Evolutionary conservation across 1,140 invertebrate genomes (phyloP).

Genomic region (Cherax quadricarinatus): DNA sequence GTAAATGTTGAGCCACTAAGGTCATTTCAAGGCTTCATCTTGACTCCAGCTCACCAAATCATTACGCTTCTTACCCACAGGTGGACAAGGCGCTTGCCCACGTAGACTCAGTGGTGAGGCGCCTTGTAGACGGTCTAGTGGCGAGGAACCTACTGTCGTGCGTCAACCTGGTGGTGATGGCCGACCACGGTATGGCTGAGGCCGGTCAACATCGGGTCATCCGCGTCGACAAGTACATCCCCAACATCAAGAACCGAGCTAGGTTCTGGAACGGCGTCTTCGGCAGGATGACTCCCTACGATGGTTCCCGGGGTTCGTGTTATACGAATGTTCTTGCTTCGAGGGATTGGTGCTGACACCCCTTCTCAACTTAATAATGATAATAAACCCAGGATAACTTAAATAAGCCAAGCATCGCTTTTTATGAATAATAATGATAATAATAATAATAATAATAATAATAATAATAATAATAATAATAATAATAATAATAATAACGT

Average conservation of each 20-base stretch:
- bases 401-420: conserved; percentile 19
- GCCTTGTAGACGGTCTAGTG: conserved; percentile 80
- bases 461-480: too few relatives aligned
- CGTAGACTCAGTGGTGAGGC: conserved; percentile 81
- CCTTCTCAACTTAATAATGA: too few relatives aligned
- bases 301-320: conserved; percentile 50
- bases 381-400: too few relatives aligned
- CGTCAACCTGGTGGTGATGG: conserved; percentile 84
- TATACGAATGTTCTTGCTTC: too few relatives aligned
- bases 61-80: conserved; percentile 44
- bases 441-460: too few relatives aligned
- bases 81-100: conserved; percentile 78
- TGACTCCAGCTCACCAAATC: too few relatives aligned
- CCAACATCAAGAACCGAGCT: conserved; percentile 43
- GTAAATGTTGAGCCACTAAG: too few relatives aligned
- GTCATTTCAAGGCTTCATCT: too few relatives aligned
- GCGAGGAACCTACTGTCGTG: conserved; percentile 78
- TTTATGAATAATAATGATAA: too few relatives aligned
- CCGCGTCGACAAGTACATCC: conserved; percentile 80
- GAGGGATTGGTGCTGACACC: too few relatives aligned
- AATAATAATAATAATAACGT: too few relatives aligned
- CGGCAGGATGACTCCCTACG: conserved; percentile 57
- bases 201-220: conserved; percentile 80
- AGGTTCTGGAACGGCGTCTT: conserved; percentile 68
- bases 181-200: conserved; percentile 86